These are phyloP conservation scores for Drosophila truncata DNA, from an alignment of 1,140 invertebrate genomes.

Conservation along the genomic window DNA sequence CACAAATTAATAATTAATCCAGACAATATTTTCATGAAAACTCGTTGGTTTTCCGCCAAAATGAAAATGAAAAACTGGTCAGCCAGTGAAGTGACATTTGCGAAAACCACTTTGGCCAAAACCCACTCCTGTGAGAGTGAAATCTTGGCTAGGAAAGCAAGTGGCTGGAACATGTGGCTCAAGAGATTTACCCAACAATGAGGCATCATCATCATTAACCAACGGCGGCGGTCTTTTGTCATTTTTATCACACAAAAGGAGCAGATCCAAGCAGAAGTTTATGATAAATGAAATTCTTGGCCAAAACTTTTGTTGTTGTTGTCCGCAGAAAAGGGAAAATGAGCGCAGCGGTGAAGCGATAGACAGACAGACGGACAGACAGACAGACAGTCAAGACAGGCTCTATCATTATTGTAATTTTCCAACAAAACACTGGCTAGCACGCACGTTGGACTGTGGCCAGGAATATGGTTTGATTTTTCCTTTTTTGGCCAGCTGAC, in stretches of 20 bases:
- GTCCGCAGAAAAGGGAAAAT: constrained; percentile 3
- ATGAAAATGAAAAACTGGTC: constrained; percentile 74
- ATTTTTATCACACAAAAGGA: constrained; percentile 55
- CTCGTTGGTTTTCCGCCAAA: constrained; percentile 66
- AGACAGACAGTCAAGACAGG: constrained; percentile 8
- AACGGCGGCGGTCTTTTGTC: constrained; percentile 67
- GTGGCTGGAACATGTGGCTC: constrained; percentile 73
- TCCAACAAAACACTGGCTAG: constrained; percentile 20
- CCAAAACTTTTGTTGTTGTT: constrained; percentile 61
- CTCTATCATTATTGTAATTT: constrained; percentile 78
- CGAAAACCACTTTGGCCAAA: constrained; percentile 52
- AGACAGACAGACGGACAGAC: background rate
- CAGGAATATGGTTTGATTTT: constrained; percentile 33
- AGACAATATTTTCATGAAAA: constrained; percentile 18
- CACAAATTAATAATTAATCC: constrained; percentile 66
- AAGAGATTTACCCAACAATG: constrained; percentile 60
- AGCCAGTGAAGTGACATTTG: constrained; percentile 60
- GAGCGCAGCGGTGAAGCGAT: background rate
- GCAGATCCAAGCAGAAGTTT: constrained; percentile 18
- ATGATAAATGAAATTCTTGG: constrained; percentile 77
- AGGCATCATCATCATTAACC: constrained; percentile 66
- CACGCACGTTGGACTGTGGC: constrained; percentile 63
- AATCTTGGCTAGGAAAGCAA: constrained; percentile 66
- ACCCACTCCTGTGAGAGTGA: constrained; percentile 63
- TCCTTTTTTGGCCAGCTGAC: constrained; percentile 52